Base-by-base conservation (phyloP, 1,140 invertebrate genomes). In the Bombus huntii region DNA sequence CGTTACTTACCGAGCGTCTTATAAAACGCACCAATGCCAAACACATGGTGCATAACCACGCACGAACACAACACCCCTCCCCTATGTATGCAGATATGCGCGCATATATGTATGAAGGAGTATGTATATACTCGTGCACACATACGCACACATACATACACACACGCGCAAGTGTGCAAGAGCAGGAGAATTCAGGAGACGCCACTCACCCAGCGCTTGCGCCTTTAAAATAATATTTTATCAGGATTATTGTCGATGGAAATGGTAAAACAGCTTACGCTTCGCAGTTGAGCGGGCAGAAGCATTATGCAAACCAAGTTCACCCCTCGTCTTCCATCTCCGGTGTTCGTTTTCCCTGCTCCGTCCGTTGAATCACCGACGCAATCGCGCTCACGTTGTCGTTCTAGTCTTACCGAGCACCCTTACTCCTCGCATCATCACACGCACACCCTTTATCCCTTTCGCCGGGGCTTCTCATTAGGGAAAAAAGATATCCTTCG, bases 141-240 rank as follows among this genome's bases (percentile, higher is more conserved):
- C 28, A n/a, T 1, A 3, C 28, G 22, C 4, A 12, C 0, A 28
- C 53, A 42, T 4, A 34, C 18, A 44, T 10, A 62, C 34, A 34
- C 34, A 34, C 34, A 2, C 34, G 34, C 75, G 10, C 57, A 18
- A 57, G 18, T 31, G 18, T 57, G 9, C 25, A 59, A 15, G n/a
- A 18, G n/a, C 5, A 5, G 13, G 62, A 31, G 42, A 66, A 66
- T 65, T 31, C 31, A 62, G 53, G 76, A 70, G 83, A 57, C 31
- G 25, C 68, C 31, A 57, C 76, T 73, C 57, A 39, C 74, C 53
- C 76, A 57, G 78, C 75, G 70, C 47, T 44, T 73, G 85, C 85
- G 89, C 83, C 85, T 93, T 93, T 92, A 91, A 93, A 94, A 94
- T 93, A 94, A 94, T 94, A 94, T 94, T 94, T 94, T 87, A 92